These are phyloP conservation scores for Channa argus DNA, from an alignment of 2,113 vertebrate species.

Conservation along the genomic window DNA sequence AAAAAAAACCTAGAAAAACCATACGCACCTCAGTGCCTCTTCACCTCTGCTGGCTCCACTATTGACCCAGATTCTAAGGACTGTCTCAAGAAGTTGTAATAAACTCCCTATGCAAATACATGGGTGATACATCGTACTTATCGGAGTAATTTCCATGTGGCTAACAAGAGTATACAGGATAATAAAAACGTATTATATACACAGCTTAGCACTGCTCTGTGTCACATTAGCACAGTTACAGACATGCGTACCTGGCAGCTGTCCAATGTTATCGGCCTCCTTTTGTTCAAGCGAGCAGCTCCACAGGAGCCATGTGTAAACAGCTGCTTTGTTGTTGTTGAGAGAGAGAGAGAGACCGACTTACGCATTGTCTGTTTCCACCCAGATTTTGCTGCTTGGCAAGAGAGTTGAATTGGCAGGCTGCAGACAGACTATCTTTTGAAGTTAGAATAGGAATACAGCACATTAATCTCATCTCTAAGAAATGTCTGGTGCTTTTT, in stretches of 20 bases:
- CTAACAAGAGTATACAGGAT: no score
- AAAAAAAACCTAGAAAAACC: neutral
- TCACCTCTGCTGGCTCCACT: neutral
- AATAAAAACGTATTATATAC: no score
- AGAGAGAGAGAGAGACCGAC: neutral
- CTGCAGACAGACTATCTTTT: neutral
- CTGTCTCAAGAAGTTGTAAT: conserved; percentile 3
- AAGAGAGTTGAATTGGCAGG: neutral
- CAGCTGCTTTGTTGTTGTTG: conserved; percentile 34
- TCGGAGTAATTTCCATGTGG: neutral
- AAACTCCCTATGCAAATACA: conserved; percentile 2
- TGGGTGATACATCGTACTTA: neutral
- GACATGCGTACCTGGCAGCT: conserved; percentile 31
- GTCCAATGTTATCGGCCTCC: neutral
- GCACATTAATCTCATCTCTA: no score
- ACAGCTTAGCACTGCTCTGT: conserved; percentile 1
- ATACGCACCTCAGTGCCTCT: neutral
- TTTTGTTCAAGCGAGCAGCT: conserved; percentile 19
- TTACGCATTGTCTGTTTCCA: conserved; percentile 10
- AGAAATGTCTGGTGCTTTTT: no score
- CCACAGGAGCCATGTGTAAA: conserved; percentile 23
- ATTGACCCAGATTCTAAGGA: neutral
- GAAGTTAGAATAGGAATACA: neutral
- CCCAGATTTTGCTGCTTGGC: conserved; percentile 13
- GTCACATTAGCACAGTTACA: conserved; percentile 18